These are phyloP conservation scores for Batillaria attramentaria DNA, from an alignment of 1,140 invertebrate species.

Conservation along the genomic window DNA sequence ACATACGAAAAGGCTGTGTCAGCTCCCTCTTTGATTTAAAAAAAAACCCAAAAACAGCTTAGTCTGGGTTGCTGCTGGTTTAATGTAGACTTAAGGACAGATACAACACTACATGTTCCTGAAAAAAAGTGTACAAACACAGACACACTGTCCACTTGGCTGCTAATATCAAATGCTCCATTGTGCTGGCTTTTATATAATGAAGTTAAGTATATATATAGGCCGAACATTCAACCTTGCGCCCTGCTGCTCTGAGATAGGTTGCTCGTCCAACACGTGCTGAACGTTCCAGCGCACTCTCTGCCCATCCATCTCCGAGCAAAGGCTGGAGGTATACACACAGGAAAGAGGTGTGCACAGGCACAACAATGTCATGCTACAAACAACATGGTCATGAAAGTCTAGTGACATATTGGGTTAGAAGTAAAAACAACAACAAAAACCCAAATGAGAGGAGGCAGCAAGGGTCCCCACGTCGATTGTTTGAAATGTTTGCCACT, in stretches of 20 bases:
- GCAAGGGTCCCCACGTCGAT: too few relatives aligned
- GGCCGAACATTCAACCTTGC: background rate
- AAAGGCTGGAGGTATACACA: slow-evolving; percentile 6
- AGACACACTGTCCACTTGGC: too few relatives aligned
- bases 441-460: background rate
- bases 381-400: background rate
- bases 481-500: too few relatives aligned
- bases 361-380: background rate
- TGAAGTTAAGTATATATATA: background rate
- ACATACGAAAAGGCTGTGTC: too few relatives aligned
- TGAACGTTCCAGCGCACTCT: slow-evolving; percentile 16
- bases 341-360: background rate
- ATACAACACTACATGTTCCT: background rate
- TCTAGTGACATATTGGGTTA: background rate
- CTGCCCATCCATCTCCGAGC: slow-evolving; percentile 19
- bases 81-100: background rate
- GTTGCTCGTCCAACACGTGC: background rate
- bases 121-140: background rate
- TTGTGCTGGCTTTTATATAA: background rate
- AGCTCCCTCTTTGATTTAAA: too few relatives aligned
- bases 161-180: background rate
- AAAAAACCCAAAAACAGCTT: too few relatives aligned
- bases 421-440: background rate
- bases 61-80: background rate
- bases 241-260: background rate